phyloP scores from a whole-genome alignment of 2,888 invertebrate genomes.

The Drymonia ruficornis region DNA sequence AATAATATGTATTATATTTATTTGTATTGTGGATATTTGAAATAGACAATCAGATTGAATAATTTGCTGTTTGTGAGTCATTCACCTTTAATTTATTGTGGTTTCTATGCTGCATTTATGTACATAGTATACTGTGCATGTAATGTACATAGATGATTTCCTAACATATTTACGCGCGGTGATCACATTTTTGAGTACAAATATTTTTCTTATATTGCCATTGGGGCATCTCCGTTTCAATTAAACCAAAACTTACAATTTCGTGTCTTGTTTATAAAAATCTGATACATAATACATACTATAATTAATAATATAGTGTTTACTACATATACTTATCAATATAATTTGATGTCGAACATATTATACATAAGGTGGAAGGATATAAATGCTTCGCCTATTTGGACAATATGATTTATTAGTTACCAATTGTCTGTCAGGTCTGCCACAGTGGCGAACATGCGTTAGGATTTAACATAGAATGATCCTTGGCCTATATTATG shows the following conservation, averaged over 20 bases:
- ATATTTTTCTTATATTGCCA: conserved; percentile 31
- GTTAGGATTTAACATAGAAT: conserved; percentile 31
- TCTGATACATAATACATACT: not conserved
- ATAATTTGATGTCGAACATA: conserved; percentile 31
- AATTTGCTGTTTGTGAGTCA: conserved; percentile 44
- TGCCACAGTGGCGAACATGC: conserved; percentile 49
- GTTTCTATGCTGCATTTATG: conserved; percentile 34
- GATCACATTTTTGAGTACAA: conserved; percentile 40
- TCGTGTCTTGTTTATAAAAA: conserved; percentile 9
- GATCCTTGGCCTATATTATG: not conserved
- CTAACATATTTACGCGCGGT: conserved; percentile 32
- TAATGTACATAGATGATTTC: conserved; percentile 38
- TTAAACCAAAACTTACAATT: conserved; percentile 14
- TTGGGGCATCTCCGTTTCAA: conserved; percentile 32
- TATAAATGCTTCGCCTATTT: conserved; percentile 44
- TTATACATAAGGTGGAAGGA: conserved; percentile 34
- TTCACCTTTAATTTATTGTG: conserved; percentile 60
- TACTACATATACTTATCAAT: conserved; percentile 22
- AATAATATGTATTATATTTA: conserved; percentile 31
- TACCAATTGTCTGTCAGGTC: conserved; percentile 62
- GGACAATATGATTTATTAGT: conserved; percentile 72
- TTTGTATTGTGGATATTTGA: conserved; percentile 27
- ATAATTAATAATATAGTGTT: conserved; percentile 6
- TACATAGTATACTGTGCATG: conserved; percentile 35
- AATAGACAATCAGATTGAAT: conserved; percentile 28